Evolutionary conservation across 2,888 invertebrate species (phyloP), one percentile per base, ranked within the genome.

Genomic region (Yponomeuta evonymella): DNA sequence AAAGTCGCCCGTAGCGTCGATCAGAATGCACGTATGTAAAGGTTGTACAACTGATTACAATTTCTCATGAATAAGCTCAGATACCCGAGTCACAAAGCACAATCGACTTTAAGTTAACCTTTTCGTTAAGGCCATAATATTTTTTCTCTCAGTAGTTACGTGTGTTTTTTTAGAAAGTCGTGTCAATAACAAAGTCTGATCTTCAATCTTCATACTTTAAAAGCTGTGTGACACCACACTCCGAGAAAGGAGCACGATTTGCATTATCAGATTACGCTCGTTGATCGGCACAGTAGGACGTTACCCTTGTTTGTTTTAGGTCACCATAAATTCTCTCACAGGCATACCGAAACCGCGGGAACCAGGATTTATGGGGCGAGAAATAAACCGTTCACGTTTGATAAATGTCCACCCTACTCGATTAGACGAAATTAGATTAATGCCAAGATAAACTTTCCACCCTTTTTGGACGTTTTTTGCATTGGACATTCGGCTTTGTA

Each of bases 321-420:
- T 83, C 83, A 79, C 83, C 77, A 90, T 90, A 90, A 90, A 90
- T 90, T 83, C 80, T 77, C 77, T 77, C 77, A 78, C 76, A 75
- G 78, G 78, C 82, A 80, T 85, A 83, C 83, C 80, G 75, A 81
- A 86, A 81, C 88, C 82, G 79, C 87, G 81, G 85, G 76, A 80
- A 82, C 80, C 79, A 76, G 78, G 79, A 89, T 89, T 89, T 88
- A 89, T 86, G 81, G 80, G 78, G 79, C 80, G 78, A 82, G 80
- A 83, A 58, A 83, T 78, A 74, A 77, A 75, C 76, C 36, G 76
- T 79, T 81, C 77, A 77, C 78, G 76, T 79, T 79, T 81, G 79
- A 83, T 82, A 72, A 82, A 87, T 85, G 81, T 77, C 80, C 82
- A 74, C 83, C 76, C 79, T 80, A 81, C 83, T 72, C 73, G 72